phyloP scores from a whole-genome alignment of 1,140 invertebrate genomes.

The Bombus consobrinus region DNA sequence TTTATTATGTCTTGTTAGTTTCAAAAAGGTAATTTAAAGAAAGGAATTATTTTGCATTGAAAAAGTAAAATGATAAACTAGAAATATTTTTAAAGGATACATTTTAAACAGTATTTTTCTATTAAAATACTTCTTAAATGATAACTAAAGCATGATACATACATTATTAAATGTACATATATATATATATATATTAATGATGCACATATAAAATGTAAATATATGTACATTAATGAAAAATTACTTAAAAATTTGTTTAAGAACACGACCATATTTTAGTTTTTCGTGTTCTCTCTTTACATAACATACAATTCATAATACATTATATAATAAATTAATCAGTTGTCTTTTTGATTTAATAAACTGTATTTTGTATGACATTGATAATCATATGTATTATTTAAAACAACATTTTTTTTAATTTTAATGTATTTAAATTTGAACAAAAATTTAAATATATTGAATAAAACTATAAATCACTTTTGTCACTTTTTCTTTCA shows the following conservation, averaged over 20 bases:
- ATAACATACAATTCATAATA: neutral
- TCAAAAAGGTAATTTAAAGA: neutral
- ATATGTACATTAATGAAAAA: neutral
- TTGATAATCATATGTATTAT: constrained; percentile 30
- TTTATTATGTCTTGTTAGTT: neutral
- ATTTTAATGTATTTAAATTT: too few relatives aligned
- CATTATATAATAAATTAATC: constrained; percentile 7
- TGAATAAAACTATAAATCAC: neutral
- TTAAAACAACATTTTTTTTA: neutral
- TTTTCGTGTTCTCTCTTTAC: constrained; percentile 24
- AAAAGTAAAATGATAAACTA: neutral
- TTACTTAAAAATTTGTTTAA: neutral
- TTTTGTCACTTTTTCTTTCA: neutral
- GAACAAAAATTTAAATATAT: neutral
- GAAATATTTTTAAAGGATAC: too few relatives aligned
- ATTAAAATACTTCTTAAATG: neutral
- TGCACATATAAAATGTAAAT: neutral
- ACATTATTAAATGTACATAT: neutral
- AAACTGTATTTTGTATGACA: neutral
- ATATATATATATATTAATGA: neutral
- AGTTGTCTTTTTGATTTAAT: neutral
- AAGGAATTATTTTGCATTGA: neutral
- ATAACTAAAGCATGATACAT: neutral
- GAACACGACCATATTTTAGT: constrained; percentile 44
- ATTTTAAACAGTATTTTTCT: too few relatives aligned